Base-by-base conservation (phyloP, 1,140 invertebrate species). In the Papilio polyxenes region DNA sequence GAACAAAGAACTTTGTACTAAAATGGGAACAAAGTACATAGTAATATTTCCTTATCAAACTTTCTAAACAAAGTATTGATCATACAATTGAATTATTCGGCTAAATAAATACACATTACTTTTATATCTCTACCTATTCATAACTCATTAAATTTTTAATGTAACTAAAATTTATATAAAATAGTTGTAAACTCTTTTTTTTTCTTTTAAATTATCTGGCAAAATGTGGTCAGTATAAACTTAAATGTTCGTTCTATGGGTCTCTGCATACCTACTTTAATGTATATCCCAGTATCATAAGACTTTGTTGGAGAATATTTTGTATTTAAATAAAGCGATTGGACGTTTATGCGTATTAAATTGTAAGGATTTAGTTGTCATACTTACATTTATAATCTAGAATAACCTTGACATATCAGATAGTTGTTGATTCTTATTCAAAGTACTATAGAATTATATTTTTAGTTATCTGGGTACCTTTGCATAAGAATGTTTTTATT, bases 1-100 rank as follows among this genome's bases (percentile, higher is more conserved):
- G 9, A 49, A 75, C 74, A 75, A 75, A 75, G 74, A 31, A 48
- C 40, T 75, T 75, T 48, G 74, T 48, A 75, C 3, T 48, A 72
- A 72, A 15, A 37, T 37, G 15, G 13, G 53, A 17, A 56, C 65
- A 37, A 40, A 72, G n/a, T 40, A 10, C 44, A 49, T 44, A 75
- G 74, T 48, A 75, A 75, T 23, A 72, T 74, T n/a, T 44, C 6
- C 74, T 49, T 72, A 37, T 72, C 31, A 72, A 37, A 72, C 31
- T 65, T 65, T 65, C 62, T 37, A n/a, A n/a, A 20, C 5, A 65
- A 31, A 37, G 31, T 72, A 37, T 23, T 31, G 23, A 65, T 72
- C 11, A 37, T 7, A 20, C 20, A 40, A 72, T 72, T 0, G 31
- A 72, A 72, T 72, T 40, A 37, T 37, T 72, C 31, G 13, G 5